Base-by-base conservation (phyloP, 2,797 vertebrate species). In the Benthosema pterotum region DNA sequence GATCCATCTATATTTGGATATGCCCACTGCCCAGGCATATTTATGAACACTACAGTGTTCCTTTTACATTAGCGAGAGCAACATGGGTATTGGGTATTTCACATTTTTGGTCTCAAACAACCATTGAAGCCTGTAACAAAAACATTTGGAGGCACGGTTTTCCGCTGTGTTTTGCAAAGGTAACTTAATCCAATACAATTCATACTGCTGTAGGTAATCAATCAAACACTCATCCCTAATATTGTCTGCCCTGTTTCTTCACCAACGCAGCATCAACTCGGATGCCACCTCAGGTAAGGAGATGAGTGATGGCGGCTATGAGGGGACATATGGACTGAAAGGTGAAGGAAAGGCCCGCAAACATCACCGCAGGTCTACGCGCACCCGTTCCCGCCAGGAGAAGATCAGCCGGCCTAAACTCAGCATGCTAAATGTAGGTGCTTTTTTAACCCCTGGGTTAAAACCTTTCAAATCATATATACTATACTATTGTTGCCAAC, bases 391-490 rank as follows among this genome's bases (percentile, higher is more conserved):
- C 0, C 95, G 96, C 15, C 96, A 96, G 80, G 97, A 99, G 85
- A 96, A 94, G 85, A 88, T 92, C 53, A 94, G 58, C 84, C 93
- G 92, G 71, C 95, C 97, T 12, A 97, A 96, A 70, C 93, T 99
- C 58, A 97, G 85, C 82, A 99, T 99, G 89, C 87, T 99, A 67
- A 99, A 99, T 63, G 97, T 96, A 89, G 93, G 96, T 5, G 7
- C 5, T n/a, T n/a, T n/a, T n/a, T n/a, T n/a, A n/a, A n/a, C n/a
- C n/a, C n/a, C n/a, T n/a, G n/a, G n/a, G n/a, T n/a, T n/a, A n/a
- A n/a, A n/a, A n/a, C n/a, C n/a, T n/a, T n/a, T 9, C 32, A 38
- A 38, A 38, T 38, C 32, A 38, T 38, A 38, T 38, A 38, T 8
- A 38, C 32, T 38, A 2, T 9, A 38, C 32, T n/a, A 38, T 38